These are phyloP conservation scores for Eupsilia transversa DNA, from an alignment of 2,888 invertebrate species.

Conservation along the genomic window DNA sequence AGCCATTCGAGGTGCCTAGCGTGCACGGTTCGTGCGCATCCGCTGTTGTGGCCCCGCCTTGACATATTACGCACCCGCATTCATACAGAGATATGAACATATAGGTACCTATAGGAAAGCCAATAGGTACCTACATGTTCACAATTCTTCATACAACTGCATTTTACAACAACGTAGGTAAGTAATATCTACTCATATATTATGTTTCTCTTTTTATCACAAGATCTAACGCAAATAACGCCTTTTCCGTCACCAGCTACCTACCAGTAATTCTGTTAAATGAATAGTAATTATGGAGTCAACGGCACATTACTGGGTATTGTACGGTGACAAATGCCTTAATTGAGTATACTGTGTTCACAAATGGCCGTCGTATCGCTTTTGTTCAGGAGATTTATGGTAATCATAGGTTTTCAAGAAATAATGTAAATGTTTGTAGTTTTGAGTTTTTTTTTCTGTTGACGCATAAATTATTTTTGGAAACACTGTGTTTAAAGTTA, in stretches of 20 bases:
- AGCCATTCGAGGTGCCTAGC: no score
- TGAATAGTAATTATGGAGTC: constrained; percentile 34
- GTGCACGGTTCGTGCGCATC: no score
- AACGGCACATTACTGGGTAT: constrained; percentile 23
- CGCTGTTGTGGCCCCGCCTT: no score
- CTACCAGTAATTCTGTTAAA: constrained; percentile 10
- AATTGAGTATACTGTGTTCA: constrained; percentile 20
- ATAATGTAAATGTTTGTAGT: neutral
- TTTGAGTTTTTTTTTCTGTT: neutral
- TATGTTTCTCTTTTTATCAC: neutral
- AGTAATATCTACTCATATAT: neutral
- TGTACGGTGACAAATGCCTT: constrained; percentile 24
- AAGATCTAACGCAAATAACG: constrained; percentile 1
- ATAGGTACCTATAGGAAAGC: neutral
- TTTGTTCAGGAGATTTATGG: constrained; percentile 24
- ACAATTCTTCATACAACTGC: neutral
- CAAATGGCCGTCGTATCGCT: constrained; percentile 20
- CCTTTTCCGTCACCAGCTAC: neutral
- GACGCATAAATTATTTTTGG: neutral
- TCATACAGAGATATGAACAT: neutral
- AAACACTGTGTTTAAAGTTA: neutral
- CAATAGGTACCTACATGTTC: neutral
- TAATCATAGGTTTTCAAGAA: constrained; percentile 34
- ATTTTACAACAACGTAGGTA: constrained; percentile 1
- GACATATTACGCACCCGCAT: neutral